Evolutionary conservation across 2,888 invertebrate species (phyloP).

Genomic region (Lepidocyrtinus sp.): DNA sequence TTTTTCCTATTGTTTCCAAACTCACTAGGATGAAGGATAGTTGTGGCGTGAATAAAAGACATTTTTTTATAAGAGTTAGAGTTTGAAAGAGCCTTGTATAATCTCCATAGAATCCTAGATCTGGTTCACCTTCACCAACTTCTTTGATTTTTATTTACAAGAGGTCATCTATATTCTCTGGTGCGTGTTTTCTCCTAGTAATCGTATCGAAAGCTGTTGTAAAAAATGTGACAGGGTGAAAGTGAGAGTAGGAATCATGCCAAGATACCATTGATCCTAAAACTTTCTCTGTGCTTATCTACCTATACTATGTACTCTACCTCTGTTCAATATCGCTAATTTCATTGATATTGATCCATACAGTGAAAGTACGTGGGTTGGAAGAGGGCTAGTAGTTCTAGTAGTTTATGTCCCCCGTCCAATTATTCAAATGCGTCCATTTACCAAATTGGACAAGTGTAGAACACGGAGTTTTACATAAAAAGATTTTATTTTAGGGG

Average conservation of each 20-base stretch:
- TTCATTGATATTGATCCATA: conserved; percentile 1
- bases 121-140: background rate
- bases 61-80: no score
- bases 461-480: no score
- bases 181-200: background rate
- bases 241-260: conserved; percentile 33
- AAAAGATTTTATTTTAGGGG: no score
- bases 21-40: background rate
- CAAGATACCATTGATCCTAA: no score
- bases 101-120: background rate
- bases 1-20: background rate
- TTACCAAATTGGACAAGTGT: conserved; percentile 50
- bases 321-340: conserved; percentile 6
- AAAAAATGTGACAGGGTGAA: conserved; percentile 16
- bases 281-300: no score
- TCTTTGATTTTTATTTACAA: background rate
- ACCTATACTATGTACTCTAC: no score
- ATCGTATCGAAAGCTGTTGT: conserved; percentile 14
- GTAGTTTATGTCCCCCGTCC: conserved; percentile 22
- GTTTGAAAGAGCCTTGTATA: no score
- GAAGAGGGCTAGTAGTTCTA: no score
- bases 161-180: background rate
- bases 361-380: no score
- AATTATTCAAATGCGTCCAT: conserved; percentile 53
- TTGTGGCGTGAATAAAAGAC: background rate